A percentile compares a stretch with the other conserved stretches of the same genome.
These are phyloP conservation scores for Pentalonia nigronervosa DNA, from an alignment of 1,140 invertebrate genomes.

Conservation along the genomic window DNA sequence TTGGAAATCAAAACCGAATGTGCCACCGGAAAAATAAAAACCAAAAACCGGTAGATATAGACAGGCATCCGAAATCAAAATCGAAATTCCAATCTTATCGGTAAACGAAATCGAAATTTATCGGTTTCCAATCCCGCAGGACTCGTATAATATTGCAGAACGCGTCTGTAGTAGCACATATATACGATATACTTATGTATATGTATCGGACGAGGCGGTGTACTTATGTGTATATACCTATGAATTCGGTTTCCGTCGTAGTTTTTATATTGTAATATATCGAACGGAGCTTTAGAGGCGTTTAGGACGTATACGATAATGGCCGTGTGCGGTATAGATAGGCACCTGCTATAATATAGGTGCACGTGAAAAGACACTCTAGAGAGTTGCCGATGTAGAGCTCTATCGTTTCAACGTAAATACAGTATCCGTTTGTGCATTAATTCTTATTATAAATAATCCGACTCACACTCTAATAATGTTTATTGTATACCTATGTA, in stretches of 20 bases:
- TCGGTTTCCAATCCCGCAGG: neutral
- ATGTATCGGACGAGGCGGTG: neutral
- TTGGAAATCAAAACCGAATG: neutral
- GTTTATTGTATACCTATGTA: neutral
- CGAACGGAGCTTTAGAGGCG: neutral
- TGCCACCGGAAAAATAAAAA: neutral
- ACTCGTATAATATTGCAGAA: neutral
- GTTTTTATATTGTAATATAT: neutral
- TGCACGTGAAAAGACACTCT: neutral
- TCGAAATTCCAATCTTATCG: neutral
- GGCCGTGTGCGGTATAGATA: too few species aligned
- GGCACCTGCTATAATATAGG: too few species aligned
- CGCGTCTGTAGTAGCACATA: neutral
- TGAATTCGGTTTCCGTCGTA: neutral
- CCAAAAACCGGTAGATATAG: neutral
- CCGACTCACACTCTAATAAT: neutral
- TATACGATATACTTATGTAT: too few species aligned
- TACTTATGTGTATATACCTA: neutral
- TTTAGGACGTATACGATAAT: neutral
- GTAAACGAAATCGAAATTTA: neutral
- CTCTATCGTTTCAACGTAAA: neutral
- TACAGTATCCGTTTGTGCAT: neutral
- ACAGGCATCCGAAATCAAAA: too few species aligned
- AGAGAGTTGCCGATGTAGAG: neutral
- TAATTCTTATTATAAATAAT: neutral